Evolutionary conservation across 2,113 vertebrate genomes (phyloP), one percentile per base, ranked within the genome.

Genomic region (Cyanoderma ruficeps): DNA sequence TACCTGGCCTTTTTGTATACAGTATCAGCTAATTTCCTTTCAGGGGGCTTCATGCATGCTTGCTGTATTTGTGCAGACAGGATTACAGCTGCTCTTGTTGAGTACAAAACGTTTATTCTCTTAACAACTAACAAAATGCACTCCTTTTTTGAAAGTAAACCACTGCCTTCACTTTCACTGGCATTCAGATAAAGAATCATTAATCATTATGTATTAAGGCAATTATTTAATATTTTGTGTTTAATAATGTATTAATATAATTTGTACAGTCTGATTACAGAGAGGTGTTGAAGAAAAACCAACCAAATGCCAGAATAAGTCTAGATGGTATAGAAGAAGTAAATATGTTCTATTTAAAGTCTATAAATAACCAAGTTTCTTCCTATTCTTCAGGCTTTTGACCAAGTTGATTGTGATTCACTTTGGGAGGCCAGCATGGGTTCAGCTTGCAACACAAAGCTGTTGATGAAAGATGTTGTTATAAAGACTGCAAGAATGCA

Each of bases 391-490:
- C 41, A 78, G 52, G 52, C 21, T 76, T 90, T 63, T 87, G 55
- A 46, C 77, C 60, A 82, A 90, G 70, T 83, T 89, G 84, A 87
- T 91, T 93, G 47, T 87, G 69, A 83, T 93, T 96, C 77, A 76
- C 23, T 74, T 69, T n/a, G 52, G 52, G 84, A 63, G 92, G 92
- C 70, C 93, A 15, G 8, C 53, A 24, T 69, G 88, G 81, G 89
- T 92, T 94, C 88, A 75, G 79, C 75, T 97, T 97, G 95, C 94
- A 93, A 95, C 94, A 93, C 6, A 4, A 63, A 79, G 59, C 93
- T 96, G 92, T 90, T 96, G 92, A 72, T 95, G 93, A 95, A 96
- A 96, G 88, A 90, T 92, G 87, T 95, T 95, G 91, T 79, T 74
- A 75, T 81, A 87, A 65, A 87, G 46, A 42, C 56, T 89, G 64